Conservation (phyloP, 1,140 invertebrate genomes). For the Sycobia sp. region DNA sequence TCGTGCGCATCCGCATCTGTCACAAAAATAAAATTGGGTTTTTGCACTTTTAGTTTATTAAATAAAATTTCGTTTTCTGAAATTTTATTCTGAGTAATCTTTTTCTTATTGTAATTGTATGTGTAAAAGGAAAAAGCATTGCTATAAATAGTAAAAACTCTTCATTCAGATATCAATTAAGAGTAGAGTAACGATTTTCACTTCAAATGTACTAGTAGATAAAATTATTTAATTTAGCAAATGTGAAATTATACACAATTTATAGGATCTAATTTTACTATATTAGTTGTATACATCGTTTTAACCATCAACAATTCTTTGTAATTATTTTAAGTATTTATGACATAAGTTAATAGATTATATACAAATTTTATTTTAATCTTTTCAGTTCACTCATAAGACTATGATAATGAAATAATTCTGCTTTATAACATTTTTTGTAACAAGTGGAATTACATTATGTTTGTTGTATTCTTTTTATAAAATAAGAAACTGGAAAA, state of each 20-base stretch:
- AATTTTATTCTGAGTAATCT: slow-evolving; percentile 1
- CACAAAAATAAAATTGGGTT: slow-evolving; percentile 10
- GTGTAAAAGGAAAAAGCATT: neutral
- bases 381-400: neutral
- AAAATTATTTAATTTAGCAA: neutral
- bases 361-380: slow-evolving; percentile 37
- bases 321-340: slow-evolving; percentile 12
- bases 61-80: neutral
- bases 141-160: neutral
- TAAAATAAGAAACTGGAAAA: slow-evolving; percentile 38
- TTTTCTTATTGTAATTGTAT: slow-evolving; percentile 4
- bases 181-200: slow-evolving; percentile 2
- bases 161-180: neutral
- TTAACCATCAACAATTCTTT: neutral
- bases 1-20: slow-evolving; percentile 13
- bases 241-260: slow-evolving; percentile 7
- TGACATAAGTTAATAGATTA: slow-evolving; percentile 14
- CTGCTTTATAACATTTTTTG: slow-evolving; percentile 40
- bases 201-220: slow-evolving; percentile 6
- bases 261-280: slow-evolving; percentile 7
- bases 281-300: slow-evolving; percentile 10
- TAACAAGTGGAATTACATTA: too few species aligned
- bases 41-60: neutral
- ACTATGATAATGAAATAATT: neutral
- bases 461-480: slow-evolving; percentile 60